These are phyloP conservation scores for Neogobius melanostomus DNA, from an alignment of 2,113 vertebrate genomes.

Conservation along the genomic window DNA sequence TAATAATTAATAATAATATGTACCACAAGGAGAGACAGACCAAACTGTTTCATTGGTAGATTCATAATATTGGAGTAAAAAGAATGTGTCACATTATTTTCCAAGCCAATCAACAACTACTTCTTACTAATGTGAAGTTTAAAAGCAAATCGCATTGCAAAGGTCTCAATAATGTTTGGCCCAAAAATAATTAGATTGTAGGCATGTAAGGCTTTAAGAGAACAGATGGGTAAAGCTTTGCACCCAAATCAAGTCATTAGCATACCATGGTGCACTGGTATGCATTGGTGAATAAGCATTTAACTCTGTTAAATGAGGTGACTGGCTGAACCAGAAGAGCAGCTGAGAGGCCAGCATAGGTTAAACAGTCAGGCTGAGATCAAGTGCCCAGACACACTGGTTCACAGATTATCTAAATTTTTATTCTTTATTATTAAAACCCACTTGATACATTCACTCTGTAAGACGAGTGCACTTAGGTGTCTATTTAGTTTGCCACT, in stretches of 20 bases:
- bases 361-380: neutral
- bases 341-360: neutral
- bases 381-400: neutral
- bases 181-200: neutral
- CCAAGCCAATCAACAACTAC: too few species aligned
- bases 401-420: neutral
- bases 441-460: conserved; percentile 21
- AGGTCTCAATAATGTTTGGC: neutral
- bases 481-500: conserved; percentile 14
- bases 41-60: too few species aligned
- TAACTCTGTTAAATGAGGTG: neutral
- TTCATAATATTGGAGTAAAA: too few species aligned
- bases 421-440: conserved; percentile 27
- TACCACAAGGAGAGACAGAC: too few species aligned
- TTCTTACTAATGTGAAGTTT: too few species aligned
- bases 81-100: too few species aligned
- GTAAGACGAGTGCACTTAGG: conserved; percentile 21
- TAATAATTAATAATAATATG: too few species aligned
- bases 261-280: neutral
- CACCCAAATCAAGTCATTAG: neutral
- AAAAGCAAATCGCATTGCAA: too few species aligned
- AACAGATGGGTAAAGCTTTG: neutral
- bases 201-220: neutral
- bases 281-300: conserved; percentile 1
- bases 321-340: conserved; percentile 3